Percentiles rank a stretch among this genome's conserved stretches.
These are phyloP conservation scores for Vesta saturnalis DNA, from an alignment of 2,888 invertebrate genomes.

Conservation along the genomic window DNA sequence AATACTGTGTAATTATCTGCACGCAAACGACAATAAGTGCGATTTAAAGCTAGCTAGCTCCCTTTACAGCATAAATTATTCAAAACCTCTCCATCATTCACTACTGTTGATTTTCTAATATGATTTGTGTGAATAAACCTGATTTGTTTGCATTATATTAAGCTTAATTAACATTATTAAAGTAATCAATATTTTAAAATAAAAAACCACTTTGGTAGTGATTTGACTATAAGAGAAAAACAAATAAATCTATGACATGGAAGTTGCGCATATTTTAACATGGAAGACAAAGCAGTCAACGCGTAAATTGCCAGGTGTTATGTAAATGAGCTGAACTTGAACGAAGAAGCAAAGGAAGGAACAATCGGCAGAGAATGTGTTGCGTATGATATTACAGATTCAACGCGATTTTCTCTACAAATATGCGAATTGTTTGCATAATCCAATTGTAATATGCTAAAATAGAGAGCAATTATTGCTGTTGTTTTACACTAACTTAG, in stretches of 20 bases:
- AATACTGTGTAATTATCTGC: slow-evolving; percentile 38
- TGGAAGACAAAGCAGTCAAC: slow-evolving; percentile 27
- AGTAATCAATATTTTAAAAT: background rate
- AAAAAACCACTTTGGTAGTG: slow-evolving; percentile 24
- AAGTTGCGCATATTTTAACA: slow-evolving; percentile 30
- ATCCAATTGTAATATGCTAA: slow-evolving; percentile 20
- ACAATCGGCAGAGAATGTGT: slow-evolving; percentile 31
- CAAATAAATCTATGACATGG: slow-evolving; percentile 30
- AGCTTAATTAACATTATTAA: background rate
- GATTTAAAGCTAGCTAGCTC: slow-evolving; percentile 12
- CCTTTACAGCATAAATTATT: slow-evolving; percentile 8
- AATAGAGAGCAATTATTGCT: background rate
- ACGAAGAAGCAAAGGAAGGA: slow-evolving; percentile 17
- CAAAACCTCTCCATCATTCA: background rate
- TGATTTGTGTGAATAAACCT: background rate
- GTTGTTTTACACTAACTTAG: background rate
- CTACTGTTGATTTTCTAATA: background rate
- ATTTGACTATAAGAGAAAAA: slow-evolving; percentile 28
- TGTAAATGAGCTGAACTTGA: slow-evolving; percentile 30
- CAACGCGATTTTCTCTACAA: slow-evolving; percentile 30
- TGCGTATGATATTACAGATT: slow-evolving; percentile 33
- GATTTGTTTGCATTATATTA: background rate
- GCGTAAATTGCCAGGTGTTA: slow-evolving; percentile 39
- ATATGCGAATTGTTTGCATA: slow-evolving; percentile 34
- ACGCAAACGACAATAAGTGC: slow-evolving; percentile 25